A percentile compares a stretch with the other conserved stretches of the same genome.
Conservation (phyloP, 1,140 invertebrate genomes). For the Episyrphus balteatus region DNA sequence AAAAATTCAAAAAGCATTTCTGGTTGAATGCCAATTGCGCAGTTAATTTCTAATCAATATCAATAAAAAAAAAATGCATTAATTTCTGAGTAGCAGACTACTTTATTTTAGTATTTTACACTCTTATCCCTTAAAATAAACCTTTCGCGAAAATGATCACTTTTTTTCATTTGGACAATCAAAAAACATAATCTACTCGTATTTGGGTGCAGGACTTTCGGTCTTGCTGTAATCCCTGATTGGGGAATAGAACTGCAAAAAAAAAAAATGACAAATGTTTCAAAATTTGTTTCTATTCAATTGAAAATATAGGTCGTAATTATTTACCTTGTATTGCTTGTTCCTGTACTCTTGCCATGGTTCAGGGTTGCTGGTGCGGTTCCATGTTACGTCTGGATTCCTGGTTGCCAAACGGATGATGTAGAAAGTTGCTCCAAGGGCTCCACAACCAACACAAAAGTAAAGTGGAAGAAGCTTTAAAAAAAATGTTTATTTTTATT, state of each 20-base stretch:
- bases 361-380: conserved; percentile 54
- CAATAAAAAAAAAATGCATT: too few relatives aligned
- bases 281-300: conserved; percentile 4
- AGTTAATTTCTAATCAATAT: too few relatives aligned
- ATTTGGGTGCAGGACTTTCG: conserved; percentile 53
- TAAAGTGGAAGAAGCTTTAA: conserved; percentile 66
- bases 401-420: conserved; percentile 52
- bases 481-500: conserved; percentile 13
- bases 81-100: neutral
- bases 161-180: too few relatives aligned
- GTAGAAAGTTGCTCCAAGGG: conserved; percentile 48
- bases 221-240: conserved; percentile 49
- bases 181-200: conserved; percentile 31
- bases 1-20: too few relatives aligned
- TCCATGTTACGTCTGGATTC: conserved; percentile 73
- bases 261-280: too few relatives aligned
- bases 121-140: too few relatives aligned
- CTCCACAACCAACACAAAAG: conserved; percentile 55
- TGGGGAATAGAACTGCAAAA: conserved; percentile 55
- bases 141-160: neutral
- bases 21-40: neutral
- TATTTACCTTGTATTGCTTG: conserved; percentile 70
- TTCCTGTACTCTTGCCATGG: conserved; percentile 67
- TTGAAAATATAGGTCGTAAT: neutral
- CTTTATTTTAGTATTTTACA: neutral